These are phyloP conservation scores for Nyctalus aviator DNA, from an alignment of 2,797 vertebrate species.

Conservation along the genomic window DNA sequence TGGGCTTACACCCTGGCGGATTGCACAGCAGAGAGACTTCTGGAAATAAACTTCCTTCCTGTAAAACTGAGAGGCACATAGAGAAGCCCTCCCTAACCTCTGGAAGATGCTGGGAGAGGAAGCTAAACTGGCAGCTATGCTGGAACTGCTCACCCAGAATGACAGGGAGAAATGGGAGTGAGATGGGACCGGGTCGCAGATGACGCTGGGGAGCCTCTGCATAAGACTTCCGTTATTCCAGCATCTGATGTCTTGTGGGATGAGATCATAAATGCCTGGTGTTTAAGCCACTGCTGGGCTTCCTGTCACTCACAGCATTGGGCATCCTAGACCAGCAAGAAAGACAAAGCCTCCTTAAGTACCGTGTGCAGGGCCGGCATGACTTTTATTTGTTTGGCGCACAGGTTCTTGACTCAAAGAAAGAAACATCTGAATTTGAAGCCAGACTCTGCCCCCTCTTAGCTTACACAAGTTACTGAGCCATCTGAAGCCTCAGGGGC, in stretches of 20 bases:
- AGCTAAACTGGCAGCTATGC: rapidly evolving
- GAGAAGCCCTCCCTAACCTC: background rate
- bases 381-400: background rate
- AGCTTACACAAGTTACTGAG: background rate
- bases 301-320: background rate
- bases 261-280: background rate
- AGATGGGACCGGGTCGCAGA: rapidly evolving
- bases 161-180: background rate
- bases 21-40: background rate
- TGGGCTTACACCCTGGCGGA: background rate
- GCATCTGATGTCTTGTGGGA: background rate
- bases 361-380: too few species aligned
- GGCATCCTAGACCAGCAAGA: background rate
- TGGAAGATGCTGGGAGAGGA: background rate
- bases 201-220: background rate
- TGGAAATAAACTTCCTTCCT: background rate
- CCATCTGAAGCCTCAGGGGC: background rate
- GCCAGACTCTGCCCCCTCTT: background rate
- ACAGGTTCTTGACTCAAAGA: background rate
- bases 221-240: background rate
- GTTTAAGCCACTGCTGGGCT: background rate
- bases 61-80: background rate
- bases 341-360: background rate
- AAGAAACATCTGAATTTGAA: background rate
- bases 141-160: background rate